Evolutionary conservation across 2,888 invertebrate species (phyloP).

Genomic region (Beris morrisii): DNA sequence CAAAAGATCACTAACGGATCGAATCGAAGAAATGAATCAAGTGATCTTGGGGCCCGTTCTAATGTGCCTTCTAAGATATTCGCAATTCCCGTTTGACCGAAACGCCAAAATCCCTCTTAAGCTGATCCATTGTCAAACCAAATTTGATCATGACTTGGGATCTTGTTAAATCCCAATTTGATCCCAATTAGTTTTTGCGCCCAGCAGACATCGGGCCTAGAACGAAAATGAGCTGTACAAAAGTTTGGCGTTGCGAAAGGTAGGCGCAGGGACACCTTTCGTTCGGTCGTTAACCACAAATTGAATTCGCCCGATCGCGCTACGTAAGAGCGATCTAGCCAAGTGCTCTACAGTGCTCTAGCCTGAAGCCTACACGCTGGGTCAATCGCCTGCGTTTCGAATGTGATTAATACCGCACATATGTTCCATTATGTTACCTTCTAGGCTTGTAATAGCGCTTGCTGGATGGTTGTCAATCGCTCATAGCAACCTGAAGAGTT

Average conservation of each 20-base stretch:
- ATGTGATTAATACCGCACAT: constrained; percentile 30
- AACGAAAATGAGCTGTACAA: too few relatives aligned
- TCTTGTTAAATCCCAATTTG: constrained; percentile 4
- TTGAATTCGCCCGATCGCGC: constrained; percentile 15
- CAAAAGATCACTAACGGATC: constrained; percentile 12
- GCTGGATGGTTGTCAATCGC: constrained; percentile 6
- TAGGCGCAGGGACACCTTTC: constrained; percentile 11
- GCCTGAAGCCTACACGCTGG: constrained; percentile 26
- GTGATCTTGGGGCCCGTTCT: too few relatives aligned
- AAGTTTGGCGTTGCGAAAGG: not conserved
- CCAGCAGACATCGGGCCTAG: not conserved
- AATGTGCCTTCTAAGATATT: not conserved
- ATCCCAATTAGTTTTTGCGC: constrained; percentile 10
- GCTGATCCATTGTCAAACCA: constrained; percentile 14
- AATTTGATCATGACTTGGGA: not conserved
- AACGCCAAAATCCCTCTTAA: constrained; percentile 1
- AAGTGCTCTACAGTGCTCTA: not conserved
- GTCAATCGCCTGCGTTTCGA: constrained; percentile 30
- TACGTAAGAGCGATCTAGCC: constrained; percentile 10
- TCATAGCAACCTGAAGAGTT: constrained; percentile 3
- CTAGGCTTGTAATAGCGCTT: not conserved
- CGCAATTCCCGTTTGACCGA: constrained; percentile 1
- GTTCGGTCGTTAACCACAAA: constrained; percentile 23
- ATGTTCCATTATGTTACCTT: constrained; percentile 17
- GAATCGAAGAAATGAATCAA: not conserved